Evolutionary conservation across 2,888 invertebrate species (phyloP).

Genomic region (Cosmia pyralina): DNA sequence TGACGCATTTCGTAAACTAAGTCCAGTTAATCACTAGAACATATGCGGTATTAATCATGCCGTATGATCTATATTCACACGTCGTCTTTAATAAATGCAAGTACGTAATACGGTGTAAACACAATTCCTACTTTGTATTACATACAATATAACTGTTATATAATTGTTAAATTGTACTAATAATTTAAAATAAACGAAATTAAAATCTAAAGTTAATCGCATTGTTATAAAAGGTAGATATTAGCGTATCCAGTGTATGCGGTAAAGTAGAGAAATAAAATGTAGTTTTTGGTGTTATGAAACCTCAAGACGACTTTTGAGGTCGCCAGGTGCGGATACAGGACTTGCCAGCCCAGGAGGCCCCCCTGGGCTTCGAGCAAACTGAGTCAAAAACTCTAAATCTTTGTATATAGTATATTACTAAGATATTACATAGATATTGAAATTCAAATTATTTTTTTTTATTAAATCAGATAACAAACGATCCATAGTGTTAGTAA

Average conservation of each 20-base stretch:
- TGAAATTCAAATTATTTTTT: too few species aligned
- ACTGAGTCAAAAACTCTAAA: too few species aligned
- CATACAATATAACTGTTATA: conserved; percentile 9
- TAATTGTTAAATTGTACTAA: conserved; percentile 5
- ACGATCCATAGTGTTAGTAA: too few species aligned
- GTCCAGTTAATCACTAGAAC: conserved; percentile 34
- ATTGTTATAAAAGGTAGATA: background rate
- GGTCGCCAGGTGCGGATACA: too few species aligned
- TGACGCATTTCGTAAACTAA: conserved; percentile 34
- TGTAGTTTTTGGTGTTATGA: background rate
- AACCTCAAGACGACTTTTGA: background rate
- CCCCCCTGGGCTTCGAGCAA: too few species aligned
- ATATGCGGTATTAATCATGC: conserved; percentile 35
- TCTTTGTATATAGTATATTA: too few species aligned
- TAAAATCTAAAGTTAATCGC: too few species aligned
- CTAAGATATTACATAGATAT: too few species aligned
- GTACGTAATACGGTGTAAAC: conserved; percentile 14
- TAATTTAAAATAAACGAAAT: background rate
- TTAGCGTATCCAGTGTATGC: background rate
- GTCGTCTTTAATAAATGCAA: conserved; percentile 25
- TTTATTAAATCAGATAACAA: too few species aligned
- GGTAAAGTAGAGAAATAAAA: background rate
- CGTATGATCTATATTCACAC: conserved; percentile 34
- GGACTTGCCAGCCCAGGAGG: too few species aligned
- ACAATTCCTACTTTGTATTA: conserved; percentile 19